Evolutionary conservation across 2,888 invertebrate species (phyloP), one percentile per base, ranked within the genome.

Genomic region (Phaedon cochleariae): DNA sequence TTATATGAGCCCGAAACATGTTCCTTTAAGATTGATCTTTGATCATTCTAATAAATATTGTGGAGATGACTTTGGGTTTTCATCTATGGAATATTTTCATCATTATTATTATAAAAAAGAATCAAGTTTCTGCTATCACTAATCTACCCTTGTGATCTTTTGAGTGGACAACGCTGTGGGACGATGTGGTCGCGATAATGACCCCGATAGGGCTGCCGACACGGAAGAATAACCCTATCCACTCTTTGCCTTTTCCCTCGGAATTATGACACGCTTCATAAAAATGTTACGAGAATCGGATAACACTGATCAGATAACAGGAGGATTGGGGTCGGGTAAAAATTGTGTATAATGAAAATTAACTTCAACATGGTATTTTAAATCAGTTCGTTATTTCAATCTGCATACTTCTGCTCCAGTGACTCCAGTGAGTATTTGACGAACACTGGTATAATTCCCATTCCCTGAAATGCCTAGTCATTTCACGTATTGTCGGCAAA

Each of bases 151-250:
- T 59, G 52, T 62, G 67, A 72, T 65, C 70, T 67, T 65, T 59
- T 52, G 64, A 67, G 66, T 72, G 70, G 74, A 71, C 71, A 69
- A 6, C 41, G 41, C 60, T 64, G 57, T 22, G 57, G 72, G 73
- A 70, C 71, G 73, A 71, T 72, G 72, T 67, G 69, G 70, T 41
- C 46, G 55, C 63, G 73, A 69, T 69, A 72, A 69, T 68, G 70
- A 67, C 68, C 62, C 22, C 67, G 73, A 72, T 73, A 74, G 67
- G 51, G 12, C 46, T 46, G 53, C 51, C 69, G 70, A 70, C 67
- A 74, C 68, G 74, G 71, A 73, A 74, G 74, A 75, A 73, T 72
- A 67, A 71, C 69, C 68, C 70, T 63, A 64, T 54, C 20, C 12
- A 31, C 58, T 65, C 63, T 66, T 66, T 67, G 58, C 60, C 55